Percentiles rank a stretch among this genome's conserved stretches.
Evolutionary conservation across 2,888 invertebrate genomes (phyloP).

Genomic region (Danaus chrysippus): DNA sequence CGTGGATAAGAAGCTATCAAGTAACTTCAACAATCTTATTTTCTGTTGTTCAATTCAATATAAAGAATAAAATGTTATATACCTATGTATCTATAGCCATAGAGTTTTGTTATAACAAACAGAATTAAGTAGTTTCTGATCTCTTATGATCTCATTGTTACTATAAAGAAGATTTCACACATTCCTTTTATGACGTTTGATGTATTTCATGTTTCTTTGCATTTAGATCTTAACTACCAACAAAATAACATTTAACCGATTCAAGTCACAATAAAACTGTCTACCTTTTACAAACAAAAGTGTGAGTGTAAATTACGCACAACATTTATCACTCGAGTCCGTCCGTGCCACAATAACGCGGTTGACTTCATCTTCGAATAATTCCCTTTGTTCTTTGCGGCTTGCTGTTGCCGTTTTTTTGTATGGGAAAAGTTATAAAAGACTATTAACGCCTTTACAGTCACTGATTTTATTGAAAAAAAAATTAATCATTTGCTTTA

Average conservation of each 20-base stretch:
- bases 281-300: constrained; percentile 49
- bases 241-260: constrained; percentile 23
- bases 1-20: too few species aligned
- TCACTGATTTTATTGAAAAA: too few species aligned
- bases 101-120: too few species aligned
- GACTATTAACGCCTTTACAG: background rate
- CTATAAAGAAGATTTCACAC: background rate
- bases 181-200: background rate
- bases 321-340: constrained; percentile 66
- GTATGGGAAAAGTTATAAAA: constrained; percentile 39
- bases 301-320: constrained; percentile 70
- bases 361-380: constrained; percentile 78
- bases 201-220: background rate
- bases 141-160: background rate
- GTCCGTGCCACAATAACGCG: constrained; percentile 70
- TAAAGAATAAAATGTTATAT: too few species aligned
- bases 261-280: constrained; percentile 35
- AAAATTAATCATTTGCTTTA: too few species aligned
- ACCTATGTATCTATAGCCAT: too few species aligned
- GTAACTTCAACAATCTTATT: too few species aligned
- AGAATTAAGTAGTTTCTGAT: too few species aligned
- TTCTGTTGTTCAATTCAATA: too few species aligned
- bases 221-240: constrained; percentile 17
- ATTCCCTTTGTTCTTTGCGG: constrained; percentile 74
- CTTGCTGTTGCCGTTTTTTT: constrained; percentile 56